Percentiles rank a stretch among this genome's conserved stretches.
These are phyloP conservation scores for Euphonia xanthogaster DNA, from an alignment of 2,797 vertebrate genomes.

Conservation along the genomic window DNA sequence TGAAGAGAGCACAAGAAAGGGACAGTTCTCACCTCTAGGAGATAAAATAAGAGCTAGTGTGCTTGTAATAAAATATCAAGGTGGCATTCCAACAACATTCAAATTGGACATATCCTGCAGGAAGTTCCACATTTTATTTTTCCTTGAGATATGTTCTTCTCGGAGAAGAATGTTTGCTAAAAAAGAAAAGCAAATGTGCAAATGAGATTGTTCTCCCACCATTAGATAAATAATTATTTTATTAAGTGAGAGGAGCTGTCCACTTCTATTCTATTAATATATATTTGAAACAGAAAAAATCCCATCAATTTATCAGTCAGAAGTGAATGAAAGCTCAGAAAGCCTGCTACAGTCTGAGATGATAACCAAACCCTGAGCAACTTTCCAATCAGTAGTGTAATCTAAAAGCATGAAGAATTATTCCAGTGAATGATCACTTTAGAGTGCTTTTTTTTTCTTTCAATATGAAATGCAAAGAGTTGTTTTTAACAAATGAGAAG, in stretches of 20 bases:
- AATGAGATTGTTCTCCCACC: neutral
- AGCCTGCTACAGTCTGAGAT: neutral
- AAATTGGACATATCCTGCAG: neutral
- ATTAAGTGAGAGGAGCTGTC: constrained; percentile 67
- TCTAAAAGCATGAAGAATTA: neutral
- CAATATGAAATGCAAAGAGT: neutral
- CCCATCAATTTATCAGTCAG: constrained; percentile 8
- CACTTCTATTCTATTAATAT: constrained; percentile 46
- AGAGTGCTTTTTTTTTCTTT: neutral
- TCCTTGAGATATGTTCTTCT: constrained; percentile 19
- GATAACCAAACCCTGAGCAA: neutral
- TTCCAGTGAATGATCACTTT: neutral
- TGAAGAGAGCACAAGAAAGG: neutral
- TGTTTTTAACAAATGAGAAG: constrained; percentile 34
- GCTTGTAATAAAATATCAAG: neutral
- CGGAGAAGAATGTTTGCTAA: neutral
- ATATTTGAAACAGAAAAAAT: constrained; percentile 15
- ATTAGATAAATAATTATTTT: constrained; percentile 64
- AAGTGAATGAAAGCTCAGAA: neutral
- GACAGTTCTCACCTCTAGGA: neutral
- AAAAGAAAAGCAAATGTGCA: neutral
- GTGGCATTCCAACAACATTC: neutral
- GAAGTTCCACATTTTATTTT: neutral
- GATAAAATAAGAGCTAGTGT: neutral
- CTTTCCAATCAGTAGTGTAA: neutral